Percentiles rank a stretch among this genome's conserved stretches.
These are phyloP conservation scores for Chelonia mydas DNA, from an alignment of 2,797 vertebrate genomes.

Conservation along the genomic window DNA sequence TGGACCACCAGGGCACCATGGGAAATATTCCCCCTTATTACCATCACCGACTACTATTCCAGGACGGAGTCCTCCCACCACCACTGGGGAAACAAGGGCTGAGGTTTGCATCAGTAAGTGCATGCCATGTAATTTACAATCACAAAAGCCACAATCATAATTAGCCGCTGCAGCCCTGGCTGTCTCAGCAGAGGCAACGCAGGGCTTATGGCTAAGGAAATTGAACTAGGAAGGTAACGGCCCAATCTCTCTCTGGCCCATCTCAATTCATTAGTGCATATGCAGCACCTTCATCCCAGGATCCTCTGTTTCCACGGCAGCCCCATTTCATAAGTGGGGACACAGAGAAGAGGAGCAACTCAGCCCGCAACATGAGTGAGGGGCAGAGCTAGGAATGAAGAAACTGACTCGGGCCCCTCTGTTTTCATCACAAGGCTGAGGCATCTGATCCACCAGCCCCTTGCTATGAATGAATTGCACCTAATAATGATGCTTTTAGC, in stretches of 20 bases:
- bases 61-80: no score
- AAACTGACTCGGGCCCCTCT: not conserved
- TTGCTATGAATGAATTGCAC: not conserved
- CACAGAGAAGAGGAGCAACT: not conserved
- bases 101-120: no score
- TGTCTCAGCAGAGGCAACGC: no score
- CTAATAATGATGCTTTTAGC: not conserved
- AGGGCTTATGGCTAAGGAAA: no score
- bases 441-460: not conserved
- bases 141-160: no score
- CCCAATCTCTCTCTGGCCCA: not conserved
- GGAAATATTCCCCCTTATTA: no score
- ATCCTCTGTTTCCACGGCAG: not conserved
- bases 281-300: not conserved
- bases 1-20: no score
- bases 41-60: no score
- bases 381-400: not conserved
- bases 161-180: no score
- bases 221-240: not conserved
- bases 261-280: not conserved
- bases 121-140: no score
- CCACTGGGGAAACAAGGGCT: no score
- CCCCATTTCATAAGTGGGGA: not conserved
- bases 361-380: rapidly evolving
- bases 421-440: not conserved